A percentile compares a stretch with the other conserved stretches of the same genome.
Evolutionary conservation across 2,797 vertebrate species (phyloP).

Genomic region (Muscicapa striata): DNA sequence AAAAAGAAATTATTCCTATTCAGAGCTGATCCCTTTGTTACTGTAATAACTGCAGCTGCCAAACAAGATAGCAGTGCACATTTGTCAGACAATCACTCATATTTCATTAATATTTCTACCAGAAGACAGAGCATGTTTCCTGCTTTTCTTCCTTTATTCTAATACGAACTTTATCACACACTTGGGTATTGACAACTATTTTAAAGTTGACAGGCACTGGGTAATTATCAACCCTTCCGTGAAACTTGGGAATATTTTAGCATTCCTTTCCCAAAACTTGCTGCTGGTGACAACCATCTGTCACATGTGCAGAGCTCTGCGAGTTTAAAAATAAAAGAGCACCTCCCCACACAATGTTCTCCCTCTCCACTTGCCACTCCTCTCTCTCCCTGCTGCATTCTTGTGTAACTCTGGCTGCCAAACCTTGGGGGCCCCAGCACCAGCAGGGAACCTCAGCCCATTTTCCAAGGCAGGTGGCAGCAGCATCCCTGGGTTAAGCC

Average conservation of each 20-base stretch:
- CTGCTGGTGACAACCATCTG: constrained; percentile 64
- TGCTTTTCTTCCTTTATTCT: constrained; percentile 52
- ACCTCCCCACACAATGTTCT: constrained; percentile 43
- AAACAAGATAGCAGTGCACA: constrained; percentile 54
- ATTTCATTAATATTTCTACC: constrained; percentile 65
- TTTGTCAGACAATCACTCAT: constrained; percentile 59
- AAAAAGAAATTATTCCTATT: constrained; percentile 63
- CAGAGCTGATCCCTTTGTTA: constrained; percentile 58
- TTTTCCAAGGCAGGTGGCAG: background rate
- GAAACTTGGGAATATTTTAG: constrained; percentile 60
- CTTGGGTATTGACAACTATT: constrained; percentile 66
- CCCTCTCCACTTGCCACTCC: constrained; percentile 24
- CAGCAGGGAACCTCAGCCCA: background rate
- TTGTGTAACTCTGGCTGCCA: background rate
- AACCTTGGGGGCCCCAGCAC: background rate
- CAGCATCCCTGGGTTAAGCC: background rate
- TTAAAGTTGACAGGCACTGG: constrained; percentile 57
- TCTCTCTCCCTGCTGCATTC: constrained; percentile 26
- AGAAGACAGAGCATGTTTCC: constrained; percentile 44
- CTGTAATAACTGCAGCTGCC: constrained; percentile 64
- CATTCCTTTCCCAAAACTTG: constrained; percentile 4
- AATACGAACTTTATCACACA: constrained; percentile 47
- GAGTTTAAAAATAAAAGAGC: constrained; percentile 62
- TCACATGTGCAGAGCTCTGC: constrained; percentile 46
- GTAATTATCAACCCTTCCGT: constrained; percentile 55